Evolutionary conservation across 2,797 vertebrate species (phyloP), one percentile per base, ranked within the genome.

Genomic region (Cetoscarus ocellatus): DNA sequence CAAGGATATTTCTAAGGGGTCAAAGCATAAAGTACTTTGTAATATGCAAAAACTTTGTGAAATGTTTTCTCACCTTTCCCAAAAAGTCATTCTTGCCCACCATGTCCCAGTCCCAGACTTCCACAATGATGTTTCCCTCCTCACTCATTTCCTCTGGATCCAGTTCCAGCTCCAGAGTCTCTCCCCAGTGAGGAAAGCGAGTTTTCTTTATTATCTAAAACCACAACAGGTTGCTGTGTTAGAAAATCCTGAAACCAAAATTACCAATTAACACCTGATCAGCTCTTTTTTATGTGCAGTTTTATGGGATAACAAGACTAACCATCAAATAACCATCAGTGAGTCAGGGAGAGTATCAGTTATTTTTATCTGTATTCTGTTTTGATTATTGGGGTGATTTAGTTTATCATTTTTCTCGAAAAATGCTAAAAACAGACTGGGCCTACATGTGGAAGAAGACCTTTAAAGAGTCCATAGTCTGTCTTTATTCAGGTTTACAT

Each of bases 31-130:
- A 48, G 51, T 53, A 1, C 27, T 15, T 8, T 40, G 1, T 49
- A 56, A 61, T 18, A 27, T 14, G 8, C 0, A 13, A 8, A 10
- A 19, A 43, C 9, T 36, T 35, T 35, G 40, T 49, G 18, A 3
- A 17, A 13, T 8, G 10, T 35, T 36, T 61, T 42, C 88, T 93
- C 87, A 97, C 96, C 96, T 93, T 92, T 71, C 97, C 97, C 84
- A 98, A 73, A 87, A 98, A 98, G 90, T 98, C 96, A 1, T 98
- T 98, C 88, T 96, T 99, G 83, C 97, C 97, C 93, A 98, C 96
- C 93, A 97, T 95, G 88, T 98, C 97, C 97, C 97, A 97, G 89
- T 97, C 97, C 97, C 97, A 98, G 57, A 98, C 94, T 82, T 98
- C 96, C 83, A 98, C 92, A 0, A 86, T 93, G 75, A 97, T 85